Percentiles rank a stretch among this genome's conserved stretches.
Conservation (phyloP, 2,797 vertebrate species). For the Danio choprae region DNA sequence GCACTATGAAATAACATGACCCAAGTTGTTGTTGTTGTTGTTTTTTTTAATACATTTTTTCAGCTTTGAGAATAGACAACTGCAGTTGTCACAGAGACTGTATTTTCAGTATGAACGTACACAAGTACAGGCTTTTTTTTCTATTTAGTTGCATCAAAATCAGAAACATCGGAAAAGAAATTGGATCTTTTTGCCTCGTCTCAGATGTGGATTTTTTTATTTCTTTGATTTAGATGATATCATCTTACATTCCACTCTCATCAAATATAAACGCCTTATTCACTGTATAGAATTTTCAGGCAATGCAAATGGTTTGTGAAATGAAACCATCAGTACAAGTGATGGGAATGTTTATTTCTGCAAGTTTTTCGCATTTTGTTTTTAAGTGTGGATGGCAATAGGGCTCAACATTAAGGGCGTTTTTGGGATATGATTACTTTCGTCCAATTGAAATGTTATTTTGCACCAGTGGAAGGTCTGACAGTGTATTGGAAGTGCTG, state of each 20-base stretch:
- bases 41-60: not conserved
- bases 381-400: not conserved
- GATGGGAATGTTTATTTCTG: conserved; percentile 7
- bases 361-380: not conserved
- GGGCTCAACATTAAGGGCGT: not conserved
- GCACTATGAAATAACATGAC: not conserved
- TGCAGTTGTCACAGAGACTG: not conserved
- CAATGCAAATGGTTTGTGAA: conserved; percentile 13
- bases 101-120: not conserved
- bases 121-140: not conserved
- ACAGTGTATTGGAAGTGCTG: not conserved
- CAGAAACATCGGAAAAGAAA: no score
- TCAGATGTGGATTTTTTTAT: no score
- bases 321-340: not conserved
- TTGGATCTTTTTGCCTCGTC: not conserved
- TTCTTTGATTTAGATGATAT: not conserved
- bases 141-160: no score
- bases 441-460: not conserved
- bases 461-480: conserved; percentile 1
- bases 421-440: not conserved
- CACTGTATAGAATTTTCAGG: not conserved
- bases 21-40: not conserved
- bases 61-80: no score
- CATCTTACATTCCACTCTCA: conserved; percentile 38
- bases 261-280: conserved; percentile 3